Percentiles rank a stretch among this genome's conserved stretches.
Evolutionary conservation across 1,140 invertebrate species (phyloP).

Genomic region (Drosophila lacteicornis): DNA sequence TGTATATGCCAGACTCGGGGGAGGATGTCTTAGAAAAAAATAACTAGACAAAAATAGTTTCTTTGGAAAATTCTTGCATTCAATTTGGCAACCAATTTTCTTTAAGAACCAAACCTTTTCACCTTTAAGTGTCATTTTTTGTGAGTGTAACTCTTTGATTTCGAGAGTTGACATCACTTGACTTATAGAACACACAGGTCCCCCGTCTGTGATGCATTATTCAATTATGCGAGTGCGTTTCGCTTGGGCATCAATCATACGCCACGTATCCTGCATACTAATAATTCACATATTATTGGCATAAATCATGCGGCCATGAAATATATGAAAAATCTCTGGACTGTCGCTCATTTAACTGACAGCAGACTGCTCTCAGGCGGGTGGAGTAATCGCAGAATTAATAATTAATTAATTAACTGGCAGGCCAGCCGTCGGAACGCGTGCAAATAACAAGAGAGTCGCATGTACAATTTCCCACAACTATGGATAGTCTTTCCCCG

Average conservation of each 20-base stretch:
- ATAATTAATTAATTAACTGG: constrained; percentile 61
- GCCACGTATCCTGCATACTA: constrained; percentile 71
- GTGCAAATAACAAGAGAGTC: constrained; percentile 10
- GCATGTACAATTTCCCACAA: constrained; percentile 26
- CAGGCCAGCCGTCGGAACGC: neutral
- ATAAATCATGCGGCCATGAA: constrained; percentile 52
- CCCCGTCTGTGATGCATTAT: constrained; percentile 35
- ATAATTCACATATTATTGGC: constrained; percentile 61
- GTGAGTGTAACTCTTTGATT: constrained; percentile 11
- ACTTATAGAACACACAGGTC: constrained; percentile 36
- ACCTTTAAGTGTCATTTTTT: neutral
- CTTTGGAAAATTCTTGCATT: constrained; percentile 7
- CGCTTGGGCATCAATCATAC: constrained; percentile 61
- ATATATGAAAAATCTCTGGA: constrained; percentile 41
- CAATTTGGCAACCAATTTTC: constrained; percentile 7
- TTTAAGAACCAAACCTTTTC: neutral
- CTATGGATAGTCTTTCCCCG: constrained; percentile 15
- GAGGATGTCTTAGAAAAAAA: neutral
- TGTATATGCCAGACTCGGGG: constrained; percentile 10
- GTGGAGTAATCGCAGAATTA: constrained; percentile 43
- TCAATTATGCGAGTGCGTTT: constrained; percentile 39
- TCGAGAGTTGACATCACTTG: constrained; percentile 36
- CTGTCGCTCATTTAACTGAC: constrained; percentile 23
- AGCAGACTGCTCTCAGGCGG: constrained; percentile 1
- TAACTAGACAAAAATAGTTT: constrained; percentile 4